These are phyloP conservation scores for Ennomos quercinarius DNA, from an alignment of 2,888 invertebrate species.

Conservation along the genomic window DNA sequence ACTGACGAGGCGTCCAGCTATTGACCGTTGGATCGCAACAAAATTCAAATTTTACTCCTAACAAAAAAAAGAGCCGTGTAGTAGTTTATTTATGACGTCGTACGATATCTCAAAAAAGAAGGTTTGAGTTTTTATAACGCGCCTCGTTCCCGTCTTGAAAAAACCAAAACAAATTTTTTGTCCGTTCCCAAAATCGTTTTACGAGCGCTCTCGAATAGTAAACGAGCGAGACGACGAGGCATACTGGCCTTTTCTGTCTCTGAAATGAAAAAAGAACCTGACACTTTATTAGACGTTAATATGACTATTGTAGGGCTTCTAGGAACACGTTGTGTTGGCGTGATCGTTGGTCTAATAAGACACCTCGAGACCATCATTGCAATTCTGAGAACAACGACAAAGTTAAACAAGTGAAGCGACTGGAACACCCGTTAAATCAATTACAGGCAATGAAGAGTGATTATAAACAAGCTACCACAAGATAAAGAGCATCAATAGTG, in stretches of 20 bases:
- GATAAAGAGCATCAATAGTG: neutral
- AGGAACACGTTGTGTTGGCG: conserved; percentile 62
- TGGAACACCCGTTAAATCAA: conserved; percentile 31
- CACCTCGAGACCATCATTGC: conserved; percentile 54
- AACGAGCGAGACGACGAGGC: conserved; percentile 59
- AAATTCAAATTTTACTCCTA: conserved; percentile 66
- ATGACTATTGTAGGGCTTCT: conserved; percentile 70
- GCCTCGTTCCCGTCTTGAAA: conserved; percentile 62
- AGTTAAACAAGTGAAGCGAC: conserved; percentile 37
- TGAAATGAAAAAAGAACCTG: conserved; percentile 64
- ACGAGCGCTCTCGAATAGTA: conserved; percentile 81
- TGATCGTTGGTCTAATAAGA: conserved; percentile 60
- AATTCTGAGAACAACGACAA: conserved; percentile 55
- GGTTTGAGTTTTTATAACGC: conserved; percentile 54
- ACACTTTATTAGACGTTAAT: conserved; percentile 63
- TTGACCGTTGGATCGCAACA: conserved; percentile 69
- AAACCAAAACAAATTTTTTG: conserved; percentile 83
- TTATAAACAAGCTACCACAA: conserved; percentile 20
- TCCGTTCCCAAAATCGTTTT: conserved; percentile 74
- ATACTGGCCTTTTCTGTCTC: conserved; percentile 50
- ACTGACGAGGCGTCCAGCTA: conserved; percentile 32
- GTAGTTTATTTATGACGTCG: conserved; percentile 78
- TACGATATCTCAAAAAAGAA: conserved; percentile 74
- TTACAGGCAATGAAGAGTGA: conserved; percentile 37
- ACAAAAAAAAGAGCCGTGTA: conserved; percentile 62